Percentiles rank a stretch among this genome's conserved stretches.
Conservation (phyloP, 2,113 vertebrate species). For the Ptyas mucosa region DNA sequence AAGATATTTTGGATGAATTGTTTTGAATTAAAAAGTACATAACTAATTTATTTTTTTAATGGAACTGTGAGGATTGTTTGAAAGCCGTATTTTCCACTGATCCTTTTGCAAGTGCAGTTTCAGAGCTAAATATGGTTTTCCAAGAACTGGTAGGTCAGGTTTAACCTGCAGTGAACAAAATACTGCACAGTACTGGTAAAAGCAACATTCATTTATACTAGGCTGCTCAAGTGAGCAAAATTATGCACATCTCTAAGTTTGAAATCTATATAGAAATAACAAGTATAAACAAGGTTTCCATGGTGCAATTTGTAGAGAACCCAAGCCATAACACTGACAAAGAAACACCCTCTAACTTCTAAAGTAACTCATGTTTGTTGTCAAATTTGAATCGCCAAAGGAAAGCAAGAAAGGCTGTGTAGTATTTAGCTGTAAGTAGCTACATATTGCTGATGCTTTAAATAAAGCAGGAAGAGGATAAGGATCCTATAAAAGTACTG, state of each 20-base stretch:
- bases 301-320: constrained; percentile 24
- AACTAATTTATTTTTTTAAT: background rate
- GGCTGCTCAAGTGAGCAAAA: background rate
- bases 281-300: constrained; percentile 12
- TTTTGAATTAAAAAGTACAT: background rate
- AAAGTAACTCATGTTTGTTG: constrained; percentile 32
- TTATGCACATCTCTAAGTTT: background rate
- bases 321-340: constrained; percentile 25
- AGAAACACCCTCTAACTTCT: constrained; percentile 2
- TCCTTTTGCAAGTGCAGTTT: background rate
- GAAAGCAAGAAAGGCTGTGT: background rate
- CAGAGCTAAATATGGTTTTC: background rate
- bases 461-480: background rate
- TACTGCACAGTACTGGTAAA: background rate
- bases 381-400: background rate
- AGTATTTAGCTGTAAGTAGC: background rate
- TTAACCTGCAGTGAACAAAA: background rate
- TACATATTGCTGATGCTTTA: background rate
- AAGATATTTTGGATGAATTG: background rate
- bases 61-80: background rate
- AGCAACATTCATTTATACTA: background rate
- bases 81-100: background rate
- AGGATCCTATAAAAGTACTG: background rate
- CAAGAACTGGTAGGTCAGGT: background rate
- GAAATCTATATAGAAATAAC: background rate